Evolutionary conservation across 2,113 vertebrate species (phyloP).

Genomic region (Brachyhypopomus occidentalis): DNA sequence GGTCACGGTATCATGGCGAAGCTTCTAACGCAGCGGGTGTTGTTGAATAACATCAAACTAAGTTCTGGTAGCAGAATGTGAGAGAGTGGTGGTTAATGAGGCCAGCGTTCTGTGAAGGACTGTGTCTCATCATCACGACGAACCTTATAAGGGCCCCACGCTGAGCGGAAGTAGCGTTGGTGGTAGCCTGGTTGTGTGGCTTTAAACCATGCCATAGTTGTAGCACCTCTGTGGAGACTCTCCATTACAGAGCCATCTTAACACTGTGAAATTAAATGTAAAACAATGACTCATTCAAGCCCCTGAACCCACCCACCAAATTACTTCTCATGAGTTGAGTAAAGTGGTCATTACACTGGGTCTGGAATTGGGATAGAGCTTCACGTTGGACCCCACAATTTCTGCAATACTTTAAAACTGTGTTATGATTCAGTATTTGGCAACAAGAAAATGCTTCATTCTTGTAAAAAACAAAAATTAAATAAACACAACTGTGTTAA

Average conservation of each 20-base stretch:
- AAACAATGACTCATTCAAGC: slow-evolving; percentile 30
- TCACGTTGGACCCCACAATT: slow-evolving; percentile 15
- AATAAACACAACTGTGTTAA: slow-evolving; percentile 58
- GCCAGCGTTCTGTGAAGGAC: slow-evolving; percentile 37
- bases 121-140: slow-evolving; percentile 1
- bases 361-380: slow-evolving; percentile 11
- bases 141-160: slow-evolving; percentile 11
- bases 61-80: background rate
- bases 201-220: slow-evolving; percentile 5
- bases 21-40: slow-evolving; percentile 19
- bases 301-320: background rate
- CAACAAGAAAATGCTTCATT: slow-evolving; percentile 44
- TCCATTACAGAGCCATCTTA: slow-evolving; percentile 31
- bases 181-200: slow-evolving; percentile 28
- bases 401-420: slow-evolving; percentile 60
- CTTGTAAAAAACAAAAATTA: slow-evolving; percentile 47
- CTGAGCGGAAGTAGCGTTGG: slow-evolving; percentile 9
- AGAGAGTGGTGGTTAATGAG: background rate
- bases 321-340: slow-evolving; percentile 15
- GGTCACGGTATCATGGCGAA: slow-evolving; percentile 52
- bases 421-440: slow-evolving; percentile 47
- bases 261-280: slow-evolving; percentile 53
- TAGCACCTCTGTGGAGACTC: slow-evolving; percentile 43
- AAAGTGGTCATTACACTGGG: slow-evolving; percentile 25
- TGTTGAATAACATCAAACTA: background rate